phyloP scores from a whole-genome alignment of 2,888 invertebrate genomes.

The Syrphus vitripennis region DNA sequence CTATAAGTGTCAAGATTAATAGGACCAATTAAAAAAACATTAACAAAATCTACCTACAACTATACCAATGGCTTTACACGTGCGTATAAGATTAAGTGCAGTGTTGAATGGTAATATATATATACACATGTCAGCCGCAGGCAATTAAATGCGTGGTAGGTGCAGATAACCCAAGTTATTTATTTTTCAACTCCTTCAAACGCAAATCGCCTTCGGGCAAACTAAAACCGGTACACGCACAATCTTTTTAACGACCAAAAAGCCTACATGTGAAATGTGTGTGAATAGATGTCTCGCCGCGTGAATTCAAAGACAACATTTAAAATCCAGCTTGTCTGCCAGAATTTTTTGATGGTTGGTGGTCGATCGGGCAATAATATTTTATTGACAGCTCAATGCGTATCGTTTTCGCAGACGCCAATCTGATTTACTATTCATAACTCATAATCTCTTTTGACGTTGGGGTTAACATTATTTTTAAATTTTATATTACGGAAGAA shows the following conservation, averaged over 20 bases:
- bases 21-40: neutral
- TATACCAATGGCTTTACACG: neutral
- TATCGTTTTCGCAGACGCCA: conserved; percentile 27
- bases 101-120: neutral
- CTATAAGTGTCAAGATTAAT: neutral
- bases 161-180: neutral
- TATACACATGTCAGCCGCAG: neutral
- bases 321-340: neutral
- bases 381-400: conserved; percentile 49
- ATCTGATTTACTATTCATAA: conserved; percentile 29
- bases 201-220: neutral
- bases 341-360: neutral
- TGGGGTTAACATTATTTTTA: neutral
- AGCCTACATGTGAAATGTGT: neutral
- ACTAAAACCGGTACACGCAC: neutral
- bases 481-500: conserved; percentile 29
- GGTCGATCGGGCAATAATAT: conserved; percentile 16
- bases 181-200: neutral
- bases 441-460: conserved; percentile 36
- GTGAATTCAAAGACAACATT: neutral
- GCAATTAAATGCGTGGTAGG: conserved; percentile 3
- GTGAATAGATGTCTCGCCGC: neutral
- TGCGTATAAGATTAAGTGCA: neutral
- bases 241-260: neutral
- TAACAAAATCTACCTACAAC: neutral